Conservation (phyloP, 2,888 invertebrate genomes). For the Conchocele bisecta region DNA sequence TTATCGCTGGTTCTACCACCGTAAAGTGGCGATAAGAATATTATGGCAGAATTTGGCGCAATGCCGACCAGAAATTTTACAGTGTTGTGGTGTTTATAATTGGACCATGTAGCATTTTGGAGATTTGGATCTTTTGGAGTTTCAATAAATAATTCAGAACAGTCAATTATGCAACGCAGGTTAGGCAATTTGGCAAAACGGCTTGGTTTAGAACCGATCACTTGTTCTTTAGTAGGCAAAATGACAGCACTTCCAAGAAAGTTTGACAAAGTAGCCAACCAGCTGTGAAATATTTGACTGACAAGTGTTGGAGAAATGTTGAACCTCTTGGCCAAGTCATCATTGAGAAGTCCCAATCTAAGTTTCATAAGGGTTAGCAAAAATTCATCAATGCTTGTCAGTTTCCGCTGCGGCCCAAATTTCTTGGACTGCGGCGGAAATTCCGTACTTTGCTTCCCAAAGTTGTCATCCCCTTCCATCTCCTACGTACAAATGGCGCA, state of each 20-base stretch:
- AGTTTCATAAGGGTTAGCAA: slow-evolving; percentile 3
- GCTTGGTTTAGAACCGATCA: slow-evolving; percentile 2
- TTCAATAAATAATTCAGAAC: slow-evolving; percentile 39
- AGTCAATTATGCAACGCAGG: slow-evolving; percentile 34
- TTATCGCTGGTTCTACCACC: slow-evolving; percentile 54
- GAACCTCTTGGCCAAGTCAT: slow-evolving; percentile 8
- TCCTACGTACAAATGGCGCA: slow-evolving; percentile 4
- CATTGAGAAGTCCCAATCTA: not conserved
- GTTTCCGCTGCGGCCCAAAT: slow-evolving; percentile 6
- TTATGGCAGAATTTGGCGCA: slow-evolving; percentile 42
- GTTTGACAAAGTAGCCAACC: slow-evolving; percentile 1
- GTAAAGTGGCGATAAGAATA: slow-evolving; percentile 48
- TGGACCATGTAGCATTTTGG: slow-evolving; percentile 43
- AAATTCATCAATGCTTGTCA: slow-evolving; percentile 6
- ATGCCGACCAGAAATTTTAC: slow-evolving; percentile 56
- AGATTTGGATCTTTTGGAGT: slow-evolving; percentile 32
- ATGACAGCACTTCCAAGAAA: not conserved
- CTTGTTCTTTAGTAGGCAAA: slow-evolving; percentile 11
- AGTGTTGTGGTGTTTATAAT: slow-evolving; percentile 56
- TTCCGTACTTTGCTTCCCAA: not conserved
- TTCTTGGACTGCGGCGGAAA: slow-evolving; percentile 6
- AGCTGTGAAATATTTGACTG: slow-evolving; percentile 3
- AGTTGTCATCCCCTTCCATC: slow-evolving; percentile 1
- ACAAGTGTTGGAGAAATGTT: slow-evolving; percentile 3
- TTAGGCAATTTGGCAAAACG: slow-evolving; percentile 5